Percentiles rank a stretch among this genome's conserved stretches.
Evolutionary conservation across 2,113 vertebrate genomes (phyloP).

Genomic region (Oncorhynchus mykiss): DNA sequence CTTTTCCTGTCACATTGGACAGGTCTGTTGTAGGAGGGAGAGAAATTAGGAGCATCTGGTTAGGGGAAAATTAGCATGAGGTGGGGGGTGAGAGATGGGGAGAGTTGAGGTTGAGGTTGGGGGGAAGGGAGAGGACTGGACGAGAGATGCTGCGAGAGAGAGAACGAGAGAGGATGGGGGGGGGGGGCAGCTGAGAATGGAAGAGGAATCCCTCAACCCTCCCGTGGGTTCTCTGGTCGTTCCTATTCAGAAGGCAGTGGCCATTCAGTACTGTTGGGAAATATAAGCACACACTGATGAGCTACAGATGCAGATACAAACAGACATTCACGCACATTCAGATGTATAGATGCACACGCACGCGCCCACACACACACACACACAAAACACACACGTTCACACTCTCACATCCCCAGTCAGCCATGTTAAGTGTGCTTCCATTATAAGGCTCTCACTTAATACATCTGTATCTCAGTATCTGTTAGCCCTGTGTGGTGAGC

Average conservation of each 20-base stretch:
- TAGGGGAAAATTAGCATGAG: conserved; percentile 35
- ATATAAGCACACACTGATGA: neutral
- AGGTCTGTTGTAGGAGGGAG: conserved; percentile 42
- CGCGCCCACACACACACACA: no score
- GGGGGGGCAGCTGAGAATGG: neutral
- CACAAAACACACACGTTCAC: neutral
- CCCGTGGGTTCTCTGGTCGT: conserved; percentile 18
- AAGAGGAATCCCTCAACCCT: conserved; percentile 33
- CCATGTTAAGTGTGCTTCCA: conserved; percentile 3
- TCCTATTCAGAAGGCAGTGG: neutral
- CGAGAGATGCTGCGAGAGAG: neutral
- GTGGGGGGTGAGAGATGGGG: conserved; percentile 18
- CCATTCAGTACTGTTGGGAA: neutral
- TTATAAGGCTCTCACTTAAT: neutral
- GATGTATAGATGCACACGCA: neutral
- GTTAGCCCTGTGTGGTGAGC: neutral
- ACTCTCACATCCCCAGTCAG: neutral
- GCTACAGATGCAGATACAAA: neutral
- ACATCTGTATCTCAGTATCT: neutral
- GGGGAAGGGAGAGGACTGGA: conserved; percentile 2
- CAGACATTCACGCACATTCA: neutral
- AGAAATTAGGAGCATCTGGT: conserved; percentile 61
- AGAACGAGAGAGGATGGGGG: neutral
- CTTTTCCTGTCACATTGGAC: conserved; percentile 20
- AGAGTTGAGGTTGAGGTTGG: neutral